Evolutionary conservation across 2,797 vertebrate genomes (phyloP), one percentile per base, ranked within the genome.

Genomic region (Gymnodraco acuticeps): DNA sequence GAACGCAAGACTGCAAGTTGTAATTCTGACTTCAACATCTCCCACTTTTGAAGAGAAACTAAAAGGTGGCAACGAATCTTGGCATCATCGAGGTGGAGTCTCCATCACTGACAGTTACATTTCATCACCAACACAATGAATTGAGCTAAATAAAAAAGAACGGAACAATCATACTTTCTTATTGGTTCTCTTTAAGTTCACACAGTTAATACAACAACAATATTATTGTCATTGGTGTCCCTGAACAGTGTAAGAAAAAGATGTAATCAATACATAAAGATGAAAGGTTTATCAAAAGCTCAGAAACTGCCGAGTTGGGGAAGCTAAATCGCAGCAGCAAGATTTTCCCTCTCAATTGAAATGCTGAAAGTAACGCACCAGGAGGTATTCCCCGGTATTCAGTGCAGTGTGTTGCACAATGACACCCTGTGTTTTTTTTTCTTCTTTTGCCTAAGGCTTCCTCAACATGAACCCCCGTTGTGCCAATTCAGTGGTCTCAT

Each of bases 211-310:
- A 48, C 13, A 47, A 23, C 5, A 7, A 31, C 20, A 41, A 47
- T 1, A 38, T 1, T 7, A 59, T 13, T 9, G 33, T 7, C 17
- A 38, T 6, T 9, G 33, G 33, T 38, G 42, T 69, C 47, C 42
- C 68, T 76, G 66, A 48, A 33, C 54, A 73, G 52, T 31, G 48
- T 45, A 41, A 17, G 48, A 20, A 46, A 27, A 75, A 56, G 38
- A 58, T 64, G n/a, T 78, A 82, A 81, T 71, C 43, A 53, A 47
- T 3, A 48, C 23, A 14, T 64, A 56, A 72, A 63, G 63, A 76
- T 77, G 66, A 77, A 71, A 70, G 33, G 56, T 81, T 75, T 20
- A 17, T 62, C 16, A 41, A 76, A 81, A 63, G 64, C 56, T 43
- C 27, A 58, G 54, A 58, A 20, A 72, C 3, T 75, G 53, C 27